Base-by-base conservation (phyloP, 2,113 vertebrate genomes). In the Euleptes europaea region DNA sequence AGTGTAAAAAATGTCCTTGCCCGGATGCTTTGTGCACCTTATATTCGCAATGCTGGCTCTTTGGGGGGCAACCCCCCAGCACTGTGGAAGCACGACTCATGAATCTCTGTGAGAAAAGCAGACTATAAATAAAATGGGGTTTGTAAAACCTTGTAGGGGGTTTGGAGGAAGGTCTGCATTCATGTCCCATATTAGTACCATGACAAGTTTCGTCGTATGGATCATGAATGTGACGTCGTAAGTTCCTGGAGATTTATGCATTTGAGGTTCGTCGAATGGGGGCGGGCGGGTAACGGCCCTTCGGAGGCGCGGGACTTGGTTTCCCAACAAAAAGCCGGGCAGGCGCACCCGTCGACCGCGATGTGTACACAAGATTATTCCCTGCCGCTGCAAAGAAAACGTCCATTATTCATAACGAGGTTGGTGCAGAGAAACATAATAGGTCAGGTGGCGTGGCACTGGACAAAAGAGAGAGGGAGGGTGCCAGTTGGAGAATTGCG, bases 331-430 rank as follows among this genome's bases (percentile, higher is more conserved):
- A 28, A 40, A 63, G 51, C 31, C 51, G 5, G 40, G 26, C 76
- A 79, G 60, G 79, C 54, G 72, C 33, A 40, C 19, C 17, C 54
- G 31, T 72, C 63, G 84, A 63, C 84, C 76, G n/a, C 84, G 35
- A 17, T 2, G 40, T 60, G 17, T 79, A 85, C 51, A 33, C 28
- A 47, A 67, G 76, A 63, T 79, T 79, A 47, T 57, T 26, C 26
- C 60, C 21, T 9, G 19, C 31, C 28, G 38, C 38, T 38, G 1
- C 33, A 47, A 63, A 85, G 67, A 35, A 51, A 84, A 6, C 13
- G 5, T 47, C 47, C 15, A 23, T 38, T 5, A 42, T 65, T 79
- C 40, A 5, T 28, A 31, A 19, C 2, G 15, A 28, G 35, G 31
- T 63, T 54, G 19, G 14, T 21, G n/a, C 54, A 70, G 44, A 23